phyloP scores from a whole-genome alignment of 2,113 vertebrate genomes.

The Hypocryptadius cinnamomeus region DNA sequence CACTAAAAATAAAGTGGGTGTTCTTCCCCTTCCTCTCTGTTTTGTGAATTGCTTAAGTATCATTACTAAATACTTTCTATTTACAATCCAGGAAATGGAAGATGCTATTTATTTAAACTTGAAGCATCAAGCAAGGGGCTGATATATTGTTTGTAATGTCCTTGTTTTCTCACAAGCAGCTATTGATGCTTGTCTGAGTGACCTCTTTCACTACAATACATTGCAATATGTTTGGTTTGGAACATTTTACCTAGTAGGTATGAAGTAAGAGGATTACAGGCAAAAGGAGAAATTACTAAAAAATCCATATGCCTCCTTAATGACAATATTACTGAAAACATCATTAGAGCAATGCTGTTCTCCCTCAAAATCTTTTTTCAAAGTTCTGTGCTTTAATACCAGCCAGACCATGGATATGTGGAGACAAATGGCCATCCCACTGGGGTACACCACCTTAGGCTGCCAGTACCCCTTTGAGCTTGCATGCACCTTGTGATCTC shows the following conservation, averaged over 20 bases:
- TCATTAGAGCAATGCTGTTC: not conserved
- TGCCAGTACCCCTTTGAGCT: not conserved
- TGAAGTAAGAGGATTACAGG: not conserved
- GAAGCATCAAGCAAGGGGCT: not conserved
- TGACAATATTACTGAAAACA: not conserved
- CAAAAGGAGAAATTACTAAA: not conserved
- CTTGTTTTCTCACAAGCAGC: not conserved
- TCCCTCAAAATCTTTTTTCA: not conserved
- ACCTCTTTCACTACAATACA: not conserved
- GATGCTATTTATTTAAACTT: not conserved
- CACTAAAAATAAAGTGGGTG: not conserved
- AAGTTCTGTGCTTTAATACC: not conserved
- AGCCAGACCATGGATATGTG: not conserved
- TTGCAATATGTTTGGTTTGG: not conserved
- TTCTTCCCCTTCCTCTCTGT: not conserved
- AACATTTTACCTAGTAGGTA: not conserved
- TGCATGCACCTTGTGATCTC: fast-evolving
- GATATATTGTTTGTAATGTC: not conserved
- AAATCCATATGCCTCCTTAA: not conserved
- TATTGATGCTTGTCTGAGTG: not conserved
- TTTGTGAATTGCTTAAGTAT: conserved; percentile 2
- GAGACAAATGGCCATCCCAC: not conserved
- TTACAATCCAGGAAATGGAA: not conserved
- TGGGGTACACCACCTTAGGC: not conserved
- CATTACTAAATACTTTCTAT: conserved; percentile 25